Percentiles rank a stretch among this genome's conserved stretches.
phyloP scores from a whole-genome alignment of 2,113 vertebrate genomes.

The Rhipidura dahli region DNA sequence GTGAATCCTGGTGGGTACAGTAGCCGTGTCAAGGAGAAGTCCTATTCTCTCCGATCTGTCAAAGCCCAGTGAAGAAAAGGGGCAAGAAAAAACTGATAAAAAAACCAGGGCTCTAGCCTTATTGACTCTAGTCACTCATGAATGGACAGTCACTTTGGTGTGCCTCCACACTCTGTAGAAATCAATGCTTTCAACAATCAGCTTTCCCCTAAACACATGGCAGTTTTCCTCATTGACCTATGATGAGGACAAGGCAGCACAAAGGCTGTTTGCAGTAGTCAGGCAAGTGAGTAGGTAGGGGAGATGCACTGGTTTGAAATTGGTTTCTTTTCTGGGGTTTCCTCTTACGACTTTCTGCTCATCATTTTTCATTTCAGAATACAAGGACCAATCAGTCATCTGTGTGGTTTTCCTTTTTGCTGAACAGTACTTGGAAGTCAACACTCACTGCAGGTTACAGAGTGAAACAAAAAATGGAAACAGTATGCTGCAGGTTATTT shows the following conservation, averaged over 20 bases:
- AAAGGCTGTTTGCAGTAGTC: neutral
- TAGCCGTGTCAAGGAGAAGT: neutral
- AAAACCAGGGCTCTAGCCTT: neutral
- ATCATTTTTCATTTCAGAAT: slow-evolving; percentile 28
- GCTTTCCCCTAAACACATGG: neutral
- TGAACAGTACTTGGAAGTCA: slow-evolving; percentile 52
- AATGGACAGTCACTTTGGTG: neutral
- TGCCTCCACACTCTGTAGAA: neutral
- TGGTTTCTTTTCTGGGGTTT: slow-evolving; percentile 12
- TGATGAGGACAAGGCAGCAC: neutral
- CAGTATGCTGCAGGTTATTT: slow-evolving; percentile 68
- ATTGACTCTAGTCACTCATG: neutral
- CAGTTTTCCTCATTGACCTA: neutral
- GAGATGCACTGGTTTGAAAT: neutral
- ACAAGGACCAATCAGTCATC: neutral
- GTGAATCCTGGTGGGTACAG: neutral
- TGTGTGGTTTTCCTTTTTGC: neutral
- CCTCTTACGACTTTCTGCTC: slow-evolving; percentile 19
- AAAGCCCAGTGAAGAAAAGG: neutral
- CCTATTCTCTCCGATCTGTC: neutral
- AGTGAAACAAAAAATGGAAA: slow-evolving; percentile 66
- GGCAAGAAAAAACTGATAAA: neutral
- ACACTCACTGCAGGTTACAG: slow-evolving; percentile 29
- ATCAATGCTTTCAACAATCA: neutral
- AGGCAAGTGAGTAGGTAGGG: neutral